phyloP scores from a whole-genome alignment of 2,888 invertebrate genomes.

The Drosophila leonis region DNA sequence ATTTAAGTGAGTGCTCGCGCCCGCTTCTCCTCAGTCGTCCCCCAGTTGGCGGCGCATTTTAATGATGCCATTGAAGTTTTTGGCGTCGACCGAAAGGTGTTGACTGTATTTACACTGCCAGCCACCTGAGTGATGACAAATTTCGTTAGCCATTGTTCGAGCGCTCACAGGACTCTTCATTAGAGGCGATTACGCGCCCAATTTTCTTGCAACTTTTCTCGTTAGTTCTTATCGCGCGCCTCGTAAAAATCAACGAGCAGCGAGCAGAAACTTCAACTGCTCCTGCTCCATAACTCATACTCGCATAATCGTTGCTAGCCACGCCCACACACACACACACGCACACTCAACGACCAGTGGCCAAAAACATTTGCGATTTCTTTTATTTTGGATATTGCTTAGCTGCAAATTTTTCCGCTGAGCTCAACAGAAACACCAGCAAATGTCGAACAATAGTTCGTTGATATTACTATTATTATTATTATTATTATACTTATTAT shows the following conservation, averaged over 20 bases:
- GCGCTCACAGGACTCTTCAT: slow-evolving; percentile 24
- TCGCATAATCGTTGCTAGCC: slow-evolving; percentile 37
- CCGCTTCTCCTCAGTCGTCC: not conserved
- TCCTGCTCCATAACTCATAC: slow-evolving; percentile 51
- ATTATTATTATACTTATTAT: slow-evolving; percentile 10
- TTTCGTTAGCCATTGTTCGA: slow-evolving; percentile 29
- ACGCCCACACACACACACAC: slow-evolving; percentile 26
- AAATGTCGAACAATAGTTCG: slow-evolving; percentile 49
- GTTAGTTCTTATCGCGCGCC: slow-evolving; percentile 50
- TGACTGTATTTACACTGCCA: slow-evolving; percentile 43
- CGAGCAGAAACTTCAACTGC: slow-evolving; percentile 37
- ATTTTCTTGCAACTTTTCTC: slow-evolving; percentile 45
- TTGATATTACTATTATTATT: slow-evolving; percentile 22
- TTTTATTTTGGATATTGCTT: slow-evolving; percentile 1
- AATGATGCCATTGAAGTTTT: slow-evolving; percentile 76
- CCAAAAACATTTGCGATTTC: slow-evolving; percentile 21
- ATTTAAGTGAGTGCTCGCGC: slow-evolving; percentile 61
- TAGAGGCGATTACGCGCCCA: slow-evolving; percentile 27
- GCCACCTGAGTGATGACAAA: slow-evolving; percentile 48
- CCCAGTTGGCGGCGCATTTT: slow-evolving; percentile 42
- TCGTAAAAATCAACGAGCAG: slow-evolving; percentile 50
- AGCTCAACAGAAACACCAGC: slow-evolving; percentile 42
- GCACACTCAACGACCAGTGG: slow-evolving; percentile 10
- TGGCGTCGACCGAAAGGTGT: slow-evolving; percentile 58
- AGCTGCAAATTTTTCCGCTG: slow-evolving; percentile 42